Evolutionary conservation across 1,140 invertebrate species (phyloP), one percentile per base, ranked within the genome.

Genomic region (Ostrea denselamellosa): DNA sequence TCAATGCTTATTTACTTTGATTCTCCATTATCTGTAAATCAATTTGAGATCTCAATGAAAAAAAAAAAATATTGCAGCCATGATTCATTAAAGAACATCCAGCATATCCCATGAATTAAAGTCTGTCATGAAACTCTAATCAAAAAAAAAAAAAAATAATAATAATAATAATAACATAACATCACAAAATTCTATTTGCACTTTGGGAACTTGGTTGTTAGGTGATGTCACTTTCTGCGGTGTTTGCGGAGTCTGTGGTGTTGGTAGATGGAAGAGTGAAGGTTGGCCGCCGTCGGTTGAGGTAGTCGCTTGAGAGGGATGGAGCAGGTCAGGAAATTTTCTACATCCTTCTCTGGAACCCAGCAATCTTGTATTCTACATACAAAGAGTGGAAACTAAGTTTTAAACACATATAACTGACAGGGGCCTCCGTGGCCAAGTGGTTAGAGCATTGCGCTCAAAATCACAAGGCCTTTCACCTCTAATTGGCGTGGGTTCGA

Each of bases 301-400:
- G 88, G 88, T 89, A 89, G 90, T 88, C 91, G 88, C 28, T 91
- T 90, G 68, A 94, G 56, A 87, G 88, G 88, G 87, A 89, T 89
- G 88, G 90, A 89, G 89, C 90, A 90, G 58, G 90, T 89, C 52
- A 85, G 62, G 84, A 91, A 88, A 62, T 89, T 87, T 82, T 82
- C 34, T 8, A 92, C 89, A 58, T 93, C 91, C 81, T 65, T 86
- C 90, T 93, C 92, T 0, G 88, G 25, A 56, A 94, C 90, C 93
- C 93, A 94, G 7, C 62, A 68, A 85, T 94, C 93, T 22, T 92
- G 92, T 53, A 94, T 83, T 81, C 93, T 93, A 86, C 12, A 90
- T 88, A 86, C 58, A 85, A 0, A 54, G 8, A 53, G 44, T 84
- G 25, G n/a, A 52, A 56, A 8, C 34, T 2, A 17, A 53, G n/a